Conservation (phyloP, 1,140 invertebrate genomes). For the Paracyclopina nana region DNA sequence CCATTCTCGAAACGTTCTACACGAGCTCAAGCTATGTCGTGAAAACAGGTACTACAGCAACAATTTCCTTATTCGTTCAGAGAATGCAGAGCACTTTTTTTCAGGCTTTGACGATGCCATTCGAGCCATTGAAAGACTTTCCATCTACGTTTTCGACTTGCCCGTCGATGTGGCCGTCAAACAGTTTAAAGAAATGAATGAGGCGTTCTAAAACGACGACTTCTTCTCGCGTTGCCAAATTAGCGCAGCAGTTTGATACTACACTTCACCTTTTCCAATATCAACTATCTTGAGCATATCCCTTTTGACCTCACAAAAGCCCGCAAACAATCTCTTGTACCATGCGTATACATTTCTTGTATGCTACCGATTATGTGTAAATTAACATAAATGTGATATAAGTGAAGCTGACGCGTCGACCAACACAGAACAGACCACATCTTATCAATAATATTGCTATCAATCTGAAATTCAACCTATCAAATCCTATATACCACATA, state of each 20-base stretch:
- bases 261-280: neutral
- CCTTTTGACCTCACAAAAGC: neutral
- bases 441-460: no score
- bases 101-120: conserved; percentile 83
- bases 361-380: no score
- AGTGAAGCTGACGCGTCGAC: no score
- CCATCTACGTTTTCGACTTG: conserved; percentile 67
- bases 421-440: no score
- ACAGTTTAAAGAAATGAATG: conserved; percentile 92
- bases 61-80: neutral
- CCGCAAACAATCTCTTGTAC: no score
- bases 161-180: conserved; percentile 84
- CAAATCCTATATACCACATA: no score
- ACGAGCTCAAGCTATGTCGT: conserved; percentile 83
- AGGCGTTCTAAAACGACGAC: conserved; percentile 48
- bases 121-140: conserved; percentile 65
- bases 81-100: conserved; percentile 20
- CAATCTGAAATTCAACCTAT: no score
- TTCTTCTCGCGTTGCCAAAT: no score
- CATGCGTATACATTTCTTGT: no score
- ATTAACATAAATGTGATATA: no score
- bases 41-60: conserved; percentile 48
- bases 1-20: conserved; percentile 72
- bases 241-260: neutral
- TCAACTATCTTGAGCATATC: neutral